Base-by-base conservation (phyloP, 2,888 invertebrate species). In the Heliconius sara region DNA sequence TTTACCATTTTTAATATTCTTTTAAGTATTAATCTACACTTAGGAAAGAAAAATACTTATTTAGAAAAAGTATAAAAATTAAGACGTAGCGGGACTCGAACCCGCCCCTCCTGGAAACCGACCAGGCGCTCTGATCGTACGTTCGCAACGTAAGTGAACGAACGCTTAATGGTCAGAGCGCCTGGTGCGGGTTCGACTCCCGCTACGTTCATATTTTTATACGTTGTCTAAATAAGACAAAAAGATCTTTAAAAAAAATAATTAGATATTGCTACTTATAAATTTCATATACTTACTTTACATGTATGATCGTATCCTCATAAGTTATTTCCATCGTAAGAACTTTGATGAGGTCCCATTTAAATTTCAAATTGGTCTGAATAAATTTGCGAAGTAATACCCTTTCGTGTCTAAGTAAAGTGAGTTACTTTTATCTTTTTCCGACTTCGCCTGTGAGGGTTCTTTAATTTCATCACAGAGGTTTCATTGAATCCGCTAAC, bases 331-430 rank as follows among this genome's bases (percentile, higher is more conserved):
- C 60, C 78, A 67, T 71, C 80, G 86, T 84, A 88, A 88, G 88
- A 92, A 93, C 90, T 93, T 93, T 93, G 92, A 93, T 92, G 91
- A 93, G 88, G 88, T 88, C 89, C 80, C 87, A 93, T 93, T 93
- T 93, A 93, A 93, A 93, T 92, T 93, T 93, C 90, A 93, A 90
- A 93, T 93, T 89, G 86, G 85, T 88, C 85, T 81, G 92, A 92
- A 93, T 93, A 93, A 91, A 93, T 93, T 93, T 92, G 90, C 92
- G 92, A 91, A 84, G 87, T 89, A 89, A 90, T 91, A 90, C 87
- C 88, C 86, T 87, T 90, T 89, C 87, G 83, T 89, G 87, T 88
- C 88, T 87, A 87, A 89, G 88, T 70, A 47, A 47, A 70, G 25
- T 47, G 87, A 85, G 86, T 86, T 85, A 84, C 86, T 80, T 81